phyloP scores from a whole-genome alignment of 2,113 vertebrate species.

The Copsychus sechellarum region DNA sequence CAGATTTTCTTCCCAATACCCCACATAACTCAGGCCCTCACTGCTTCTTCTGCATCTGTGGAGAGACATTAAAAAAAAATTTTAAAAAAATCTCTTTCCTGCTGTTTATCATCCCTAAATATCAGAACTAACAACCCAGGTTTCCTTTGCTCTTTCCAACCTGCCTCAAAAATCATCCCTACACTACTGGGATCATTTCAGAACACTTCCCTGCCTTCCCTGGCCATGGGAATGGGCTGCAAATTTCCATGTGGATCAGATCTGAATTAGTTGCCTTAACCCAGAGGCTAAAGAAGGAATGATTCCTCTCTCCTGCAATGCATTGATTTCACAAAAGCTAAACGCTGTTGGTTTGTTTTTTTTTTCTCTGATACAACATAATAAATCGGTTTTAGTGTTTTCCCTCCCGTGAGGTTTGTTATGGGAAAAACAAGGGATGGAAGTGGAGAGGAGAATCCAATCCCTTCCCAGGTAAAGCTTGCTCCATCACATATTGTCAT shows the following conservation, averaged over 20 bases:
- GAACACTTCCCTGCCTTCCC: not conserved
- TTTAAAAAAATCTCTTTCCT: not conserved
- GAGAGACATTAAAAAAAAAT: not conserved
- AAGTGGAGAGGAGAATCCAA: not conserved
- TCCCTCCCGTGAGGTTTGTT: not conserved
- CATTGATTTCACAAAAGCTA: not conserved
- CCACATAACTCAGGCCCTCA: not conserved
- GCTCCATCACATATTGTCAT: rapidly evolving
- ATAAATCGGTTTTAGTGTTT: not conserved
- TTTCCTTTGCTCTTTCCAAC: constrained; percentile 22
- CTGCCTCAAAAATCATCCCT: not conserved
- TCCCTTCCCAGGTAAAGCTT: not conserved
- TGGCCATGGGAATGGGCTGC: not conserved
- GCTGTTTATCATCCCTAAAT: constrained; percentile 46
- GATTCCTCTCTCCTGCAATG: not conserved
- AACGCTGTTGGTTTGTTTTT: not conserved
- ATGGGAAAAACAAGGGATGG: not conserved
- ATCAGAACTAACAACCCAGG: constrained; percentile 5
- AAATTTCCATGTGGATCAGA: not conserved
- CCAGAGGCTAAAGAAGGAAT: not conserved
- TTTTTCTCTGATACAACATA: not conserved
- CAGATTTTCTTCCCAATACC: not conserved
- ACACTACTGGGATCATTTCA: not conserved
- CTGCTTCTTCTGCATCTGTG: not conserved
- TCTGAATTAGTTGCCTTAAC: constrained; percentile 5